Base-by-base conservation (phyloP, 2,888 invertebrate species). In the Merodon equestris region DNA sequence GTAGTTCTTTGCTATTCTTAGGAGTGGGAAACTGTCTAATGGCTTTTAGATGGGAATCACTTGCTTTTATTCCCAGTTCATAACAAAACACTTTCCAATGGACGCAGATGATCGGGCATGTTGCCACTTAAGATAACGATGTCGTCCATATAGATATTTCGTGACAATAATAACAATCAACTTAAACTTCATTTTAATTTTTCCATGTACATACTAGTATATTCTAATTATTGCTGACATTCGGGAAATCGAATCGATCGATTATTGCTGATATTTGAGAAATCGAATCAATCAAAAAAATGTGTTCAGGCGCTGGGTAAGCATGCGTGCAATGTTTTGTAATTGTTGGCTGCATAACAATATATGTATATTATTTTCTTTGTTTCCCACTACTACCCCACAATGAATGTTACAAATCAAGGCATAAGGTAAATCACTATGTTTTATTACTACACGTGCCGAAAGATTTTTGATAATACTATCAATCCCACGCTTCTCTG, bases 251-350 rank as follows among this genome's bases (percentile, higher is more conserved):
- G n/a, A n/a, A n/a, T n/a, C n/a, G n/a, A n/a, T n/a, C n/a, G n/a
- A n/a, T n/a, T n/a, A n/a, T n/a, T n/a, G n/a, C n/a, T n/a, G n/a
- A n/a, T n/a, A n/a, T n/a, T n/a, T n/a, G n/a, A n/a, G n/a, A n/a
- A n/a, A n/a, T n/a, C n/a, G n/a, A n/a, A n/a, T n/a, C n/a, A n/a
- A n/a, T n/a, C n/a, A n/a, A n/a, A n/a, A n/a, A n/a, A 12, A 50
- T 50, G 9, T 10, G 50, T 17, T 27, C 34, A 27, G 19, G 7
- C 19, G 34, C n/a, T 27, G n/a, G 1, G 13, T 19, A 9, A 50
- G 34, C 13, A 50, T n/a, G 17, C 50, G 17, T 13, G 50, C 13
- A 34, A 50, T 50, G 34, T 50, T 27, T 18, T 48, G 48, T 48
- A n/a, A 12, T 13, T 48, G 10, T 36, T 36, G 10, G 36, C 7